Evolutionary conservation across 2,888 invertebrate species (phyloP).

Genomic region (Metellina segmentata): DNA sequence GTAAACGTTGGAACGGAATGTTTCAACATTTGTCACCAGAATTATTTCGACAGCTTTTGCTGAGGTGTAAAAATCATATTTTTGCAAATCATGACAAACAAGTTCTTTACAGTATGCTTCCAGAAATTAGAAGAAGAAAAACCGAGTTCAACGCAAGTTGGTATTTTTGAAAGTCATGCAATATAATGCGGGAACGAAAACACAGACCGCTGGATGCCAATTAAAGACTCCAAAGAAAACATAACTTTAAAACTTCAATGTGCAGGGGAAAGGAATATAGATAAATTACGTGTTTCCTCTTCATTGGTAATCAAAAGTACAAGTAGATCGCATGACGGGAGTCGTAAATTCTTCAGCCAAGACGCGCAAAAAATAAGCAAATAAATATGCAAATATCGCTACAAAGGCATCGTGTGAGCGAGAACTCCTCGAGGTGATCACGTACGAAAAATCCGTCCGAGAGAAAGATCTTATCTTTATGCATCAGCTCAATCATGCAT

Average conservation of each 20-base stretch:
- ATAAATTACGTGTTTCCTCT: not conserved
- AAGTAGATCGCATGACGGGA: constrained; percentile 5
- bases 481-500: constrained; percentile 55
- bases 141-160: too few species aligned
- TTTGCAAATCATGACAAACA: not conserved
- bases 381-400: constrained; percentile 33
- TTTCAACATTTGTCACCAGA: too few species aligned
- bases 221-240: not conserved
- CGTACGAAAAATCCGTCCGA: constrained; percentile 14
- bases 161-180: not conserved
- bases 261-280: not conserved
- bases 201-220: not conserved
- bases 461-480: constrained; percentile 35
- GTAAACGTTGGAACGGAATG: too few species aligned
- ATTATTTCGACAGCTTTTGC: too few species aligned
- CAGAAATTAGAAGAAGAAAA: not conserved
- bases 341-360: constrained; percentile 31
- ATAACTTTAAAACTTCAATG: not conserved
- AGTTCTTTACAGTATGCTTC: not conserved
- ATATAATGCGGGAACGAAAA: not conserved
- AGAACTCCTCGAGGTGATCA: constrained; percentile 19
- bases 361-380: not conserved
- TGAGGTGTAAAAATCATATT: too few species aligned
- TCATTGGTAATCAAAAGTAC: not conserved
- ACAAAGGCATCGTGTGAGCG: not conserved